A percentile compares a stretch with the other conserved stretches of the same genome.
phyloP scores from a whole-genome alignment of 2,888 invertebrate species.

The Ormyrus pomaceus region DNA sequence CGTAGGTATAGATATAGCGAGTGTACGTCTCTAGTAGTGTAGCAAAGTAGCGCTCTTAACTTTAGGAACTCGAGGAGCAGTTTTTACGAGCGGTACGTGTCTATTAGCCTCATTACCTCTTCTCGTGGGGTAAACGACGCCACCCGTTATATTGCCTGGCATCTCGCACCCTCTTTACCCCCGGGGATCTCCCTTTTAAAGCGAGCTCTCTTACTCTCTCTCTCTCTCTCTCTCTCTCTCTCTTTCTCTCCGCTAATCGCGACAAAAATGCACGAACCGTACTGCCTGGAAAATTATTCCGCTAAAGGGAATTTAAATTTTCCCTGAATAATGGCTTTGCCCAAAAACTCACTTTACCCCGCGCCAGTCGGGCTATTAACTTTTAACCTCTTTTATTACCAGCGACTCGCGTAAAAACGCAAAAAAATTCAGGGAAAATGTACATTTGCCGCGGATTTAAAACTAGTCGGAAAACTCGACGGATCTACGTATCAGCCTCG shows the following conservation, averaged over 20 bases:
- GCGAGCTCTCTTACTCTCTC: constrained; percentile 27
- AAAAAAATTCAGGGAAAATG: too few relatives aligned
- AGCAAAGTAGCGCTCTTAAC: constrained; percentile 59
- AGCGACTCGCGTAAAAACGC: too few relatives aligned
- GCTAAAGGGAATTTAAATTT: too few relatives aligned
- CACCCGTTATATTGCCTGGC: constrained; percentile 65
- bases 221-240: constrained; percentile 7
- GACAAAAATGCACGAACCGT: neutral
- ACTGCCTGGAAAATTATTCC: too few relatives aligned
- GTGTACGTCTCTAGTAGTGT: neutral
- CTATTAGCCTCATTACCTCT: constrained; percentile 71
- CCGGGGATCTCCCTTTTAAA: too few relatives aligned
- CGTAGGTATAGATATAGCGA: constrained; percentile 23
- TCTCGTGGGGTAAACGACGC: constrained; percentile 62
- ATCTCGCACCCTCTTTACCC: constrained; percentile 38
- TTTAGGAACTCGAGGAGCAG: constrained; percentile 65
- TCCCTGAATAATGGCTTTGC: too few relatives aligned
- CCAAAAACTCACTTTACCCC: too few relatives aligned
- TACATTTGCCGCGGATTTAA: too few relatives aligned
- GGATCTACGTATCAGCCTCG: too few relatives aligned
- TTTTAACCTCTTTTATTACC: too few relatives aligned
- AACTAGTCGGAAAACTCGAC: too few relatives aligned
- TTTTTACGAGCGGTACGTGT: constrained; percentile 73
- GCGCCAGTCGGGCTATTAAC: too few relatives aligned
- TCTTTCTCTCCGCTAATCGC: constrained; percentile 7